phyloP scores from a whole-genome alignment of 1,140 invertebrate species.

The Drosophila simulans region DNA sequence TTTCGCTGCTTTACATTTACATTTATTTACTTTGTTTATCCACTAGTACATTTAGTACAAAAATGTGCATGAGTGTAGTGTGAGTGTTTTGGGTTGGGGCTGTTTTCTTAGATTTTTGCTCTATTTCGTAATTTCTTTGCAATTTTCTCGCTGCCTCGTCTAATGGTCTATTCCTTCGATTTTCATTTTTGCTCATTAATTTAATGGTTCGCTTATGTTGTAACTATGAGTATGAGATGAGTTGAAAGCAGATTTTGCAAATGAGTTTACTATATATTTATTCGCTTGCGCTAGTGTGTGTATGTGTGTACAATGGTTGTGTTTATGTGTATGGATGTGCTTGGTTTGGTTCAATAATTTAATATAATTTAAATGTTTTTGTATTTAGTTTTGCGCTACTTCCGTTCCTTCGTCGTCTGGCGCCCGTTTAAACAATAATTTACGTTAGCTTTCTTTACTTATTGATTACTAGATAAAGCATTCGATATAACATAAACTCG shows the following conservation, averaged over 20 bases:
- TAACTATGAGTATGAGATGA: conserved; percentile 82
- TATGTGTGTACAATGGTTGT: conserved; percentile 53
- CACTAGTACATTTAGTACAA: conserved; percentile 61
- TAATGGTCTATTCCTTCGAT: conserved; percentile 27
- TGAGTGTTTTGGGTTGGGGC: conserved; percentile 3
- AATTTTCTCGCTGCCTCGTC: conserved; percentile 49
- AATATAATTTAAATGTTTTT: conserved; percentile 79
- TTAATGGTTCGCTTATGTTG: conserved; percentile 62
- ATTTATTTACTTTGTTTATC: conserved; percentile 52
- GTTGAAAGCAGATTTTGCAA: conserved; percentile 80
- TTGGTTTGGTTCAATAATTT: conserved; percentile 80
- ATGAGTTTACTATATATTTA: conserved; percentile 67
- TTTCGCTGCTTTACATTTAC: conserved; percentile 48
- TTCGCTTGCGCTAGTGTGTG: conserved; percentile 43
- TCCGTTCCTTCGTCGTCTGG: conserved; percentile 11
- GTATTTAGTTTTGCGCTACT: conserved; percentile 39
- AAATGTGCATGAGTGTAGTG: conserved; percentile 60
- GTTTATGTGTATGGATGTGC: conserved; percentile 53
- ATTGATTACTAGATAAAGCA: conserved; percentile 76
- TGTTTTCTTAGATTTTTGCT: conserved; percentile 17
- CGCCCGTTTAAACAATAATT: conserved; percentile 40
- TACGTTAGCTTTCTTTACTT: conserved; percentile 47
- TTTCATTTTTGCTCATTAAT: conserved; percentile 35
- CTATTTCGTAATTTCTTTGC: conserved; percentile 16
- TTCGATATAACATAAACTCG: conserved; percentile 70